phyloP scores from a whole-genome alignment of 2,888 invertebrate genomes.

The Acanthoscelides obtectus region DNA sequence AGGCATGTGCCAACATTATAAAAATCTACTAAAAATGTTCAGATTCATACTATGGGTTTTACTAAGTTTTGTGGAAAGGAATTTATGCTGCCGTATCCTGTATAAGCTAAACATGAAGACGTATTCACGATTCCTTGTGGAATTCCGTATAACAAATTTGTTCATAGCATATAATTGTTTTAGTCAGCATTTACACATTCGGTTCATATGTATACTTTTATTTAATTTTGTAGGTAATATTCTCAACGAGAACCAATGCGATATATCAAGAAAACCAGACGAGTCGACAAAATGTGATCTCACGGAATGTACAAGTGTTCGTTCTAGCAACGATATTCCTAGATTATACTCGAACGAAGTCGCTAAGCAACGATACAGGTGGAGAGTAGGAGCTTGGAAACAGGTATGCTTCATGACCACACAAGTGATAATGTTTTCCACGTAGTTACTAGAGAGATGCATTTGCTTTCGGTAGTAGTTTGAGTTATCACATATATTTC shows the following conservation, averaged over 20 bases:
- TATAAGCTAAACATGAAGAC: no score
- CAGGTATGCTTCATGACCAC: conserved; percentile 37
- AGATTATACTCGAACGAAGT: conserved; percentile 30
- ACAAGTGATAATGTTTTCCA: background rate
- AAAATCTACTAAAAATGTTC: no score
- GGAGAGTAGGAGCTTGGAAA: conserved; percentile 47
- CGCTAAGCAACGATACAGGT: conserved; percentile 31
- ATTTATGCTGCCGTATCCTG: no score
- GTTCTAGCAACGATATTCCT: background rate
- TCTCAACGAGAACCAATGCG: conserved; percentile 28
- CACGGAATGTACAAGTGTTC: conserved; percentile 28
- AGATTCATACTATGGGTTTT: no score
- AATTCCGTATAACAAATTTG: no score
- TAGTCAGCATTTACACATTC: no score
- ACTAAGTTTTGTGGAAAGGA: no score
- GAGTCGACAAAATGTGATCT: conserved; percentile 30
- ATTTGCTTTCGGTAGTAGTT: background rate
- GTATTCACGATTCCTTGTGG: no score
- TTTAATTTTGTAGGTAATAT: conserved; percentile 19
- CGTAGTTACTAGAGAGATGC: background rate
- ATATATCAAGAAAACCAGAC: conserved; percentile 24
- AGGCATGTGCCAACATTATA: no score
- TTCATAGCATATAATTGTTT: no score
- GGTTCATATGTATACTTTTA: no score
- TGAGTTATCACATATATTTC: background rate